Base-by-base conservation (phyloP, 2,888 invertebrate species). In the Cerastis leucographa region DNA sequence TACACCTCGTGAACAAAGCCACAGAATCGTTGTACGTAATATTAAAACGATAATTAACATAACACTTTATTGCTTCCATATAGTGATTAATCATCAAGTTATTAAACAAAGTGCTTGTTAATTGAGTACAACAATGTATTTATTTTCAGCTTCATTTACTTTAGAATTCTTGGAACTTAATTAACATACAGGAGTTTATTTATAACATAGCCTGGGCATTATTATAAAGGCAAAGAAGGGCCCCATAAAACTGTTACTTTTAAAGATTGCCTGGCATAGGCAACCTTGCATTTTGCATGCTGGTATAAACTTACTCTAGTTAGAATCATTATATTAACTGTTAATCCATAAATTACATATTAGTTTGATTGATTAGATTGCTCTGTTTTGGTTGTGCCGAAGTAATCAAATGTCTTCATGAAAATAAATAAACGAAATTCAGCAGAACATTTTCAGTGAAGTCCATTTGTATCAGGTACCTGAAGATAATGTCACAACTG, bases 101-200 rank as follows among this genome's bases (percentile, higher is more conserved):
- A 80, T 74, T 76, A 76, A 54, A 79, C 64, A 49, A 80, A 72
- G 54, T 80, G 85, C 61, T 46, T 35, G 17, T 51, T 49, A 84
- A 76, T 80, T 64, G 29, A 35, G 51, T 29, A n/a, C 44, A 59
- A 72, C 65, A 64, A 64, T 40, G 46, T 68, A 25, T 74, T 74
- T 64, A 70, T 73, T 65, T 80, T 61, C 35, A 42, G 22, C 22
- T 42, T 25, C 14, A 54, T 74, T 29, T 51, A 62, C 42, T n/a
- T 62, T 29, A 17, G n/a, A n/a, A 59, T 49, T 76, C 49, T 67
- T 17, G 14, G 49, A 35, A 67, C 9, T 29, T 59, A 42, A 59
- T 59, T 59, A 78, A 14, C 17, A 29, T 29, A 77, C 2, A n/a
- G n/a, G 19, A 9, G 19, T 17, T 14, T 35, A 76, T 44, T 76